phyloP scores from a whole-genome alignment of 2,113 vertebrate species.

The Tyrannus savana region DNA sequence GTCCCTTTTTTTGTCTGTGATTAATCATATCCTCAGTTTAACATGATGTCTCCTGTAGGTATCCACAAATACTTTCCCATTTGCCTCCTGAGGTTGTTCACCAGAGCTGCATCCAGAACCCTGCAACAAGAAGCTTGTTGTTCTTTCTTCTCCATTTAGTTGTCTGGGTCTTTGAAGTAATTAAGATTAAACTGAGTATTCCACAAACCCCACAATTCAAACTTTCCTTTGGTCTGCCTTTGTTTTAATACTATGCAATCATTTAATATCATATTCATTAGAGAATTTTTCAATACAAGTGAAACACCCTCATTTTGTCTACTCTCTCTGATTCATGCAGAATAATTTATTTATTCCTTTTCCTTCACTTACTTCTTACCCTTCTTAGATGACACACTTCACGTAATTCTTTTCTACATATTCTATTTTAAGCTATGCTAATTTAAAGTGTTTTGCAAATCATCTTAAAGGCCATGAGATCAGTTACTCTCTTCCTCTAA shows the following conservation, averaged over 20 bases:
- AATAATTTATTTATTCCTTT: neutral
- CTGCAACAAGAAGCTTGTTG: neutral
- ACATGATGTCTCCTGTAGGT: fast-evolving
- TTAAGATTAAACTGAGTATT: neutral
- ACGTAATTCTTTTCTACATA: neutral
- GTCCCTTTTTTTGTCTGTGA: neutral
- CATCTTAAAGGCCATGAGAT: slow-evolving; percentile 46
- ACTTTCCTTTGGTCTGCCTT: neutral
- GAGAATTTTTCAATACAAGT: neutral
- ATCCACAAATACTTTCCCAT: neutral
- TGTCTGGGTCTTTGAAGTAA: neutral
- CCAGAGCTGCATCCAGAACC: neutral
- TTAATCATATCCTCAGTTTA: neutral
- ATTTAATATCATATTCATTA: neutral
- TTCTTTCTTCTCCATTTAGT: neutral
- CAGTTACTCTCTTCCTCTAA: slow-evolving; percentile 52
- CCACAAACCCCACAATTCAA: neutral
- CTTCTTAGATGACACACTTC: neutral
- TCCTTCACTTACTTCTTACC: neutral
- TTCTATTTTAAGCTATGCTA: slow-evolving; percentile 53
- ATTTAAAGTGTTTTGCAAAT: slow-evolving; percentile 52
- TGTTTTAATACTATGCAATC: neutral
- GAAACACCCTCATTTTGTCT: neutral
- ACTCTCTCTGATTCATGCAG: neutral
- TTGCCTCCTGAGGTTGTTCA: neutral